These are phyloP conservation scores for Octomys mimax DNA, from an alignment of 2,797 vertebrate species.

Conservation along the genomic window DNA sequence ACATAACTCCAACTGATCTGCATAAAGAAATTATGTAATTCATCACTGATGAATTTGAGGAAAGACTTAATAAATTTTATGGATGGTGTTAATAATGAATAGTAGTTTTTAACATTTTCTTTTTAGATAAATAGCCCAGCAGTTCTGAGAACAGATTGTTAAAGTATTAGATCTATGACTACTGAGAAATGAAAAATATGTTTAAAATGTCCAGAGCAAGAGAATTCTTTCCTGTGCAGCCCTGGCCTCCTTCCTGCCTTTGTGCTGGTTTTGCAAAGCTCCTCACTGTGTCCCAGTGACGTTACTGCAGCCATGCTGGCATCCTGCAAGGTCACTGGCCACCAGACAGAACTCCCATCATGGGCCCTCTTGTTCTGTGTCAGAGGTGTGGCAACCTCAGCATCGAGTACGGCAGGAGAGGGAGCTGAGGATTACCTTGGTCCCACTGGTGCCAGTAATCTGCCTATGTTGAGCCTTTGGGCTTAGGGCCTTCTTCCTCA, in stretches of 20 bases:
- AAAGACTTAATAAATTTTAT: neutral
- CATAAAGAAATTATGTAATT: neutral
- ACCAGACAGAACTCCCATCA: neutral
- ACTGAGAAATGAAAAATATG: slow-evolving; percentile 20
- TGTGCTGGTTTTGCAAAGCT: neutral
- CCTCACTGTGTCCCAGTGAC: neutral
- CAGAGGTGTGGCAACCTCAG: neutral
- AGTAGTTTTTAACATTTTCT: neutral
- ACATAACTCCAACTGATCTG: neutral
- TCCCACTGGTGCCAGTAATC: neutral
- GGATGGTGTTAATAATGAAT: neutral
- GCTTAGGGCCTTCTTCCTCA: neutral
- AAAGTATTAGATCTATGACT: neutral
- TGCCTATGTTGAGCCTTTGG: neutral
- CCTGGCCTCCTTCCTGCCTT: neutral
- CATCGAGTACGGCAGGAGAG: neutral
- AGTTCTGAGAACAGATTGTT: neutral
- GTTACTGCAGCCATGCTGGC: neutral
- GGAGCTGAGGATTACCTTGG: neutral
- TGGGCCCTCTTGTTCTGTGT: neutral
- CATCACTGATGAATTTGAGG: neutral
- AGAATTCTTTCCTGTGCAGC: neutral
- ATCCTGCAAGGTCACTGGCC: neutral
- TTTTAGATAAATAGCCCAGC: neutral
- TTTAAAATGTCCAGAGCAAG: neutral